A percentile compares a stretch with the other conserved stretches of the same genome.
These are phyloP conservation scores for Protosalanx chinensis DNA, from an alignment of 2,797 vertebrate species.

Conservation along the genomic window DNA sequence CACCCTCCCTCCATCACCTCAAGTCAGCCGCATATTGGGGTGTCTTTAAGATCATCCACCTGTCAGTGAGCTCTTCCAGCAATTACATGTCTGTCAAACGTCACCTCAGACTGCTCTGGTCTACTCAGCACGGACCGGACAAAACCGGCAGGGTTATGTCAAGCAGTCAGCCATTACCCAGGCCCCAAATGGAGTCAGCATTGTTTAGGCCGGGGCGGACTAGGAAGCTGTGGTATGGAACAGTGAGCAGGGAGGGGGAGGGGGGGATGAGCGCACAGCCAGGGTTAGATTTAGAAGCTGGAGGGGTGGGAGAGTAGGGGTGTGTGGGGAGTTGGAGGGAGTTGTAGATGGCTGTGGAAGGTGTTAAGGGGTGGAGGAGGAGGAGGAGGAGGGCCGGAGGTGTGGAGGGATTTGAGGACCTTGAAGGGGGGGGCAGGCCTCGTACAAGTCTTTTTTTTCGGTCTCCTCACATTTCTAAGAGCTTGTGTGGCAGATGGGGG, in stretches of 20 bases:
- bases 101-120: conserved; percentile 67
- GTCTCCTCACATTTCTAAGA: conserved; percentile 55
- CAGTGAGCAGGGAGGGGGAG: conserved; percentile 59
- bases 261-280: conserved; percentile 49
- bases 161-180: conserved; percentile 75
- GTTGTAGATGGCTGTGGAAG: not conserved
- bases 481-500: conserved; percentile 47
- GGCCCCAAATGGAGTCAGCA: conserved; percentile 70
- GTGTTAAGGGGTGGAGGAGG: not conserved
- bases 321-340: not conserved
- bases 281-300: conserved; percentile 29
- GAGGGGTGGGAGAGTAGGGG: not conserved
- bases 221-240: conserved; percentile 64
- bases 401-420: not conserved
- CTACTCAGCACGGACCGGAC: conserved; percentile 42
- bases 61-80: conserved; percentile 72
- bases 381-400: not conserved
- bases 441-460: conserved; percentile 45
- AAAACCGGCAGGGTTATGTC: conserved; percentile 66
- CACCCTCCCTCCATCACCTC: conserved; percentile 24
- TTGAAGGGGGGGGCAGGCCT: conserved; percentile 19
- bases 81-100: conserved; percentile 82
- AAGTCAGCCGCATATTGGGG: conserved; percentile 66
- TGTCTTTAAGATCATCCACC: conserved; percentile 75
- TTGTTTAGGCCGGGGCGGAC: conserved; percentile 72